A percentile compares a stretch with the other conserved stretches of the same genome.
phyloP scores from a whole-genome alignment of 2,797 vertebrate genomes.

The Neostethus bicornis region DNA sequence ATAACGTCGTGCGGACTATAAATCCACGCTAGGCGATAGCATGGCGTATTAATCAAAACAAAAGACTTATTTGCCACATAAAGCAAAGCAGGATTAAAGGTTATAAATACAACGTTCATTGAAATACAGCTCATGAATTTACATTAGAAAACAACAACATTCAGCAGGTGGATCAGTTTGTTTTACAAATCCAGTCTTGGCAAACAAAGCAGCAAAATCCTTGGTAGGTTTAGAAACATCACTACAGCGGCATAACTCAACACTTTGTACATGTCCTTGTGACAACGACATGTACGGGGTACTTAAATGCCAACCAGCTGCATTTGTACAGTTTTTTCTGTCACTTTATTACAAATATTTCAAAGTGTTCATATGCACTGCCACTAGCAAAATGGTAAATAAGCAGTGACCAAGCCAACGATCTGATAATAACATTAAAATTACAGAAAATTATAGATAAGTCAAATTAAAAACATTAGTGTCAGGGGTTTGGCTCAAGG shows the following conservation, averaged over 20 bases:
- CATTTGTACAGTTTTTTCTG: too few relatives aligned
- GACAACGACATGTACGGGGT: background rate
- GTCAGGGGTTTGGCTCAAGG: too few relatives aligned
- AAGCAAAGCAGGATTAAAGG: conserved; percentile 43
- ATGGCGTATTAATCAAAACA: conserved; percentile 62
- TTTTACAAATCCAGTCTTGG: conserved; percentile 30
- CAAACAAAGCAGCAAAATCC: conserved; percentile 13
- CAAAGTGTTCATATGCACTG: too few relatives aligned
- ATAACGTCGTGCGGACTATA: conserved; percentile 40
- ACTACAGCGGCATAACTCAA: conserved; percentile 12
- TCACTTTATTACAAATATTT: too few relatives aligned
- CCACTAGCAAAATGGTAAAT: too few relatives aligned
- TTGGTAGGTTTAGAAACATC: conserved; percentile 22
- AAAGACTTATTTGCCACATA: conserved; percentile 26
- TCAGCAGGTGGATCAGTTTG: conserved; percentile 28
- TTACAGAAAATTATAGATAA: too few relatives aligned
- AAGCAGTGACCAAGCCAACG: too few relatives aligned
- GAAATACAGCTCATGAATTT: conserved; percentile 41
- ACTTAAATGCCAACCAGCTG: too few relatives aligned
- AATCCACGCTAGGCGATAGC: conserved; percentile 47
- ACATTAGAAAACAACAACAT: conserved; percentile 14
- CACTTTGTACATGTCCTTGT: background rate
- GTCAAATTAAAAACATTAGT: too few relatives aligned
- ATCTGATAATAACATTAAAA: too few relatives aligned
- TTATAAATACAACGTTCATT: conserved; percentile 33